Percentiles rank a stretch among this genome's conserved stretches.
These are phyloP conservation scores for Drosophila lutescens DNA, from an alignment of 2,888 invertebrate species.

Conservation along the genomic window DNA sequence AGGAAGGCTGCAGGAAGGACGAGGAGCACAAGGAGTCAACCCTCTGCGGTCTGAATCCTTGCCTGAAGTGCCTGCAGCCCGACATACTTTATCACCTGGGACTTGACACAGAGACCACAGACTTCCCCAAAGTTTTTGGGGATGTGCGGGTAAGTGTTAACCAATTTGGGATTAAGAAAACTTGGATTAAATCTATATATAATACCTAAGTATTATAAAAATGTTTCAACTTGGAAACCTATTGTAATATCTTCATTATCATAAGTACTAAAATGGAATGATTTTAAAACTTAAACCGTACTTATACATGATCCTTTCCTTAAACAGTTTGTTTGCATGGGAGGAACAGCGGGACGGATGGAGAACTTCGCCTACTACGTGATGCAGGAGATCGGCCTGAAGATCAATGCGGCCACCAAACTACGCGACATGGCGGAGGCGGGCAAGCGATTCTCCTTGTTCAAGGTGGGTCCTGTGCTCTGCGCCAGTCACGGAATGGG, in stretches of 20 bases:
- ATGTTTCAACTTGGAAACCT: too few relatives aligned
- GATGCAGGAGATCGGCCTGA: constrained; percentile 93
- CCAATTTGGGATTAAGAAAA: too few relatives aligned
- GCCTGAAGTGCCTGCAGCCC: constrained; percentile 92
- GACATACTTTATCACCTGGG: constrained; percentile 96
- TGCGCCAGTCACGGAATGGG: constrained; percentile 94
- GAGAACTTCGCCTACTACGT: constrained; percentile 94
- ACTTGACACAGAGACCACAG: constrained; percentile 91
- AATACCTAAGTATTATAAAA: too few relatives aligned
- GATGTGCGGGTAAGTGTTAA: constrained; percentile 91
- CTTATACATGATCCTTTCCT: too few relatives aligned
- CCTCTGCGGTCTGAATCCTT: constrained; percentile 86
- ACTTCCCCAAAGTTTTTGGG: constrained; percentile 95
- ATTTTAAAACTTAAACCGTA: too few relatives aligned
- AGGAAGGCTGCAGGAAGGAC: constrained; percentile 32
- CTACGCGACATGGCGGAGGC: constrained; percentile 93
- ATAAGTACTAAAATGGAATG: too few relatives aligned
- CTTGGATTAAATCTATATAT: too few relatives aligned
- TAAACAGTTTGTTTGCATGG: constrained; percentile 92
- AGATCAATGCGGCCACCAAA: constrained; percentile 92
- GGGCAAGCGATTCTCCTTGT: constrained; percentile 96
- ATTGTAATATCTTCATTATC: too few relatives aligned
- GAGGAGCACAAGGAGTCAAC: constrained; percentile 13
- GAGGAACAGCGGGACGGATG: constrained; percentile 97
- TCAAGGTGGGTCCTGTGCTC: constrained; percentile 88